Conservation (phyloP, 2,113 vertebrate genomes). For the Tragelaphus scriptus region DNA sequence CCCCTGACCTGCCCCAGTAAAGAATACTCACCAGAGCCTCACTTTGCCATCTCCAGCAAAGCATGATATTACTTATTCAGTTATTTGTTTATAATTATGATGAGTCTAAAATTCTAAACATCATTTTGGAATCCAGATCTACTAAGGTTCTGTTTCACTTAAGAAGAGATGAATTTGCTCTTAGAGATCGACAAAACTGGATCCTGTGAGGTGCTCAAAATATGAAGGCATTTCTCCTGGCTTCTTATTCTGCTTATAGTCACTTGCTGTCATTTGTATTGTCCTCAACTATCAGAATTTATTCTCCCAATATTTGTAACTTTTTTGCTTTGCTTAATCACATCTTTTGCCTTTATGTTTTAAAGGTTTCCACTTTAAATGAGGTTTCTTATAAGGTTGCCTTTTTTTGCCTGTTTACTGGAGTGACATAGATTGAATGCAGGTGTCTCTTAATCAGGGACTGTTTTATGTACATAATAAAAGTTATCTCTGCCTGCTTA, state of each 20-base stretch:
- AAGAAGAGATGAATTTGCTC: not conserved
- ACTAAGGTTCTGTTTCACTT: not conserved
- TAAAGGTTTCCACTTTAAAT: not conserved
- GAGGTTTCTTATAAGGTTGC: not conserved
- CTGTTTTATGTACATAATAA: conserved; percentile 71
- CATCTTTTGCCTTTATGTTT: not conserved
- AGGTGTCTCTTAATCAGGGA: conserved; percentile 65
- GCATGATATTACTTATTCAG: not conserved
- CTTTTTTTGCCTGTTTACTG: not conserved
- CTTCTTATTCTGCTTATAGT: not conserved
- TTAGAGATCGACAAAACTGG: not conserved
- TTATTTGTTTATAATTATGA: not conserved
- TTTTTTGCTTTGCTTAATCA: not conserved
- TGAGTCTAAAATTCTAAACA: not conserved
- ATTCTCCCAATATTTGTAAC: not conserved
- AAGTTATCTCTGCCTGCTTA: conserved; percentile 72
- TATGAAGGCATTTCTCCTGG: fast-evolving
- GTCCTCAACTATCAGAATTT: not conserved
- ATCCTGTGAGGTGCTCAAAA: fast-evolving
- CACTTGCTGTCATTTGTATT: not conserved
- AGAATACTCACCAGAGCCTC: not conserved
- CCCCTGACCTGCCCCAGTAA: not conserved
- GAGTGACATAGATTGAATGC: conserved; percentile 36
- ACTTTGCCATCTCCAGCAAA: no score
- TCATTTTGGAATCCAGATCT: not conserved